Percentiles rank a stretch among this genome's conserved stretches.
Evolutionary conservation across 2,113 vertebrate genomes (phyloP).

Genomic region (Geothlypis trichas): DNA sequence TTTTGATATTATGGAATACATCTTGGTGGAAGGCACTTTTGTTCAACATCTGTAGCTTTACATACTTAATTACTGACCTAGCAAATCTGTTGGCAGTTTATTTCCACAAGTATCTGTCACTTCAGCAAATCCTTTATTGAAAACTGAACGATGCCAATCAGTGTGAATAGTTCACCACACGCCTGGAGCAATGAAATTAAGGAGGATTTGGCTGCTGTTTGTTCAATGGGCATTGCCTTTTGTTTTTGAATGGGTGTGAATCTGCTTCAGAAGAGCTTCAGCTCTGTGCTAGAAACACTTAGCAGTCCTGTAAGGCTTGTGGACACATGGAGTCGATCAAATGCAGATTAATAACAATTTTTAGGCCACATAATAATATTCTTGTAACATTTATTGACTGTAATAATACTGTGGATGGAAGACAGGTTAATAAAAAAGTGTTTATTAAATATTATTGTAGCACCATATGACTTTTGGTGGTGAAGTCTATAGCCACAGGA

Average conservation of each 20-base stretch:
- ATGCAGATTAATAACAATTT: conserved; percentile 76
- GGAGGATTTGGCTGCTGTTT: background rate
- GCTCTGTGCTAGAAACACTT: background rate
- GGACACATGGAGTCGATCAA: conserved; percentile 72
- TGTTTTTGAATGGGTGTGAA: background rate
- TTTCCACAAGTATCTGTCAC: conserved; percentile 59
- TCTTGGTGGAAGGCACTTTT: conserved; percentile 80
- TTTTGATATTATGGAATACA: conserved; percentile 76
- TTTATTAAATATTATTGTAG: conserved; percentile 20
- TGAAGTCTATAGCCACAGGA: background rate
- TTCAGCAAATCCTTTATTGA: conserved; percentile 64
- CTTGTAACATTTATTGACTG: conserved; percentile 31
- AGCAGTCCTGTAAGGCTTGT: background rate
- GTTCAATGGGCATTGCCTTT: background rate
- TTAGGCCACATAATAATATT: conserved; percentile 37
- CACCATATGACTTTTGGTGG: background rate
- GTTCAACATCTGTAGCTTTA: conserved; percentile 87
- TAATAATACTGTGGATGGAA: background rate
- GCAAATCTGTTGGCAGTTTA: conserved; percentile 79
- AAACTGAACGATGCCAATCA: conserved; percentile 56
- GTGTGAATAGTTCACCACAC: conserved; percentile 4
- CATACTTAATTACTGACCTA: conserved; percentile 85
- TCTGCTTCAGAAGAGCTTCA: conserved; percentile 3
- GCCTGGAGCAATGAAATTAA: background rate
- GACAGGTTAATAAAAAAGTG: conserved; percentile 47